Conservation (phyloP, 2,888 invertebrate species). For the Muscina levida region DNA sequence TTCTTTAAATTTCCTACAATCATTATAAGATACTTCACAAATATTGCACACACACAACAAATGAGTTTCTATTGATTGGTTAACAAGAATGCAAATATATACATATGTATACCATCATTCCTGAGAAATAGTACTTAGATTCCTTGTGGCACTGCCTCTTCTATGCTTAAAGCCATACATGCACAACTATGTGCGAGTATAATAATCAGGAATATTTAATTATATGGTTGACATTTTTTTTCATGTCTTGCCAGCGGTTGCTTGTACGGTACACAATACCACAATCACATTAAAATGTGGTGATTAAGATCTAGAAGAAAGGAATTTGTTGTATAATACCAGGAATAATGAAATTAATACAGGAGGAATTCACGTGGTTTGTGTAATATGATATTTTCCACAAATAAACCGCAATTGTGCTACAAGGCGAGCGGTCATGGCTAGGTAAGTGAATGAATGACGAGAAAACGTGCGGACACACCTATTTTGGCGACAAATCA, state of each 20-base stretch:
- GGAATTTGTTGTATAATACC: slow-evolving; percentile 11
- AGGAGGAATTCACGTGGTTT: slow-evolving; percentile 29
- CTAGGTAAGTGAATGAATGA: no score
- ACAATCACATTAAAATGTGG: not conserved
- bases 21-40: not conserved
- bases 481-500: slow-evolving; percentile 40
- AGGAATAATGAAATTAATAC: slow-evolving; percentile 39
- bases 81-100: no score
- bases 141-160: no score
- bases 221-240: slow-evolving; percentile 28
- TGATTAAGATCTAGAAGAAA: not conserved
- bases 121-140: no score
- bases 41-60: not conserved
- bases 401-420: not conserved
- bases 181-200: no score
- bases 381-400: slow-evolving; percentile 44
- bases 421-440: not conserved
- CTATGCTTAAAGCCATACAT: not conserved
- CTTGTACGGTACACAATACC: not conserved
- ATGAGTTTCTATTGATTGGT: no score
- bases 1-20: slow-evolving; percentile 1
- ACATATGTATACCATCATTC: no score
- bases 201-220: slow-evolving; percentile 5
- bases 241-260: not conserved
- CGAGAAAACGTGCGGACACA: slow-evolving; percentile 36